Evolutionary conservation across 2,888 invertebrate species (phyloP).

Genomic region (Ophioninae sp.): DNA sequence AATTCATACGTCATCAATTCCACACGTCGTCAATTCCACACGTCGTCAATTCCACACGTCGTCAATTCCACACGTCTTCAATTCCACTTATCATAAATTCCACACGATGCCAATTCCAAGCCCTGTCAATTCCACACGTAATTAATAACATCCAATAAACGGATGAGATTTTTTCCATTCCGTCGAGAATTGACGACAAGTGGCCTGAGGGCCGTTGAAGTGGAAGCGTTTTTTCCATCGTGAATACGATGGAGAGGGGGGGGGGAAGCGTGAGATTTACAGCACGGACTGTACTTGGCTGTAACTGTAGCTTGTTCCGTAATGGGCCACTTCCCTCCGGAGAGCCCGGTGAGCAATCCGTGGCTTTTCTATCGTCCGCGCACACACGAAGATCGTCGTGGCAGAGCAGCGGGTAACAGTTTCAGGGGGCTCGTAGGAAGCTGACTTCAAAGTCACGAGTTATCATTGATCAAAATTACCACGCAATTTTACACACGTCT

Average conservation of each 20-base stretch:
- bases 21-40: no score
- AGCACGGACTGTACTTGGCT: constrained; percentile 79
- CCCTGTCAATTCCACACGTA: no score
- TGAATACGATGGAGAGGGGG: background rate
- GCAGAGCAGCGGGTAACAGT: constrained; percentile 37
- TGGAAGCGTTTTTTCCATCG: background rate
- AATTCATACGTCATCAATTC: no score
- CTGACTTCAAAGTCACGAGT: constrained; percentile 81
- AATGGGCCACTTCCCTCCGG: constrained; percentile 79
- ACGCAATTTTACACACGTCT: constrained; percentile 73
- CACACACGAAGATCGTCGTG: no score
- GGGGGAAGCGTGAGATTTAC: constrained; percentile 68
- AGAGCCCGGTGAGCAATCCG: constrained; percentile 67
- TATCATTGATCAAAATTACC: constrained; percentile 80
- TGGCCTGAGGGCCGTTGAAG: no score
- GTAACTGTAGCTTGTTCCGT: constrained; percentile 74
- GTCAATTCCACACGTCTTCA: no score
- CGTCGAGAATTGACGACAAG: no score
- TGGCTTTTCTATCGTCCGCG: constrained; percentile 32
- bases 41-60: no score
- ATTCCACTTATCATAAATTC: no score
- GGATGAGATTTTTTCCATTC: no score
- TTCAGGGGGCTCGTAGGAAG: constrained; percentile 77
- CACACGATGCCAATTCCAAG: no score
- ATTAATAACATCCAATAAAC: no score